Evolutionary conservation across 2,888 invertebrate genomes (phyloP), one percentile per base, ranked within the genome.

Genomic region (Trachelus iudaicus): DNA sequence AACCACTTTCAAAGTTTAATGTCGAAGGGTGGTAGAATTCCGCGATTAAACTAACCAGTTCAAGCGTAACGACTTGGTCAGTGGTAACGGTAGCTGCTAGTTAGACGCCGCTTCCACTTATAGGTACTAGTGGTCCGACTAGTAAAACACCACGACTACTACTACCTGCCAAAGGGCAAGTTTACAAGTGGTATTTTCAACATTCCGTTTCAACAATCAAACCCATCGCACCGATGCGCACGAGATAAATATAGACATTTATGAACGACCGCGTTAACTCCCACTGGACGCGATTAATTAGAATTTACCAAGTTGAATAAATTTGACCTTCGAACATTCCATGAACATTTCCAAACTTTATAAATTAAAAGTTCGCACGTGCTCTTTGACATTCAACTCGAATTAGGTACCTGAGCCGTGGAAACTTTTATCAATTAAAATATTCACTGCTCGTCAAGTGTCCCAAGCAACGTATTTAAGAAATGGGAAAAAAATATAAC

Each of bases 1-100:
- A 80, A 80, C 79, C 80, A 79, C 79, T 75, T 80, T 68, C 75
- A 79, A 80, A 80, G 79, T 80, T 80, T 80, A 79, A 79, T 68
- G 69, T 69, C 34, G 73, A 34, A 74, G 68, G 33, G 31, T 75
- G 35, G 73, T 73, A 30, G 78, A 79, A 79, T 79, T 73, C 75
- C 68, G 75, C 79, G 79, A 79, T 79, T 79, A 79, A 79, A 79
- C 83, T 56, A 23, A 56, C 56, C 23, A 56, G 56, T 56, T 56
- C 56, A 23, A 56, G 56, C 56, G 56, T 56, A 56, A 56, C 56
- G 23, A 56, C 56, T 23, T 56, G 56, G 56, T 56, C 56, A 23
- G 56, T 56, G 56, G 56, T 23, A 56, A 56, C 23, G 56, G 56
- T 56, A 23, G 56, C 56, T 56, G 56, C 56, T 56, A 56, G 56